Evolutionary conservation across 2,888 invertebrate species (phyloP).

Genomic region (Graphium colonna): DNA sequence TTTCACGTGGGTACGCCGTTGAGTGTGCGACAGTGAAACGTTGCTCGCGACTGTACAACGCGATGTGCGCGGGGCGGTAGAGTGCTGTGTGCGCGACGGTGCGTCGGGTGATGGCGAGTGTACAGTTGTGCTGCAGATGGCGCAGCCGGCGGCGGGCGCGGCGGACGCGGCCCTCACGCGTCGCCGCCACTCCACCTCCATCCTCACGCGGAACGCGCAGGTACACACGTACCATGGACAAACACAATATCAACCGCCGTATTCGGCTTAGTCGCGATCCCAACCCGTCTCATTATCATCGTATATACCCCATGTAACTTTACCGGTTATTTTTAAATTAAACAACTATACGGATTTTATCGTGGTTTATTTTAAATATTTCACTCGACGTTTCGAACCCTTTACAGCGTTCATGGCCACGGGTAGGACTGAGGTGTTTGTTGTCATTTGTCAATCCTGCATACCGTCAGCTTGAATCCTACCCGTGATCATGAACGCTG

Average conservation of each 20-base stretch:
- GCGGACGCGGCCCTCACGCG: constrained; percentile 83
- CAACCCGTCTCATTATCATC: background rate
- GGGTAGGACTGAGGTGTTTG: too few relatives aligned
- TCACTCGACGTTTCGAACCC: too few relatives aligned
- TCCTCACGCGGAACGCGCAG: constrained; percentile 83
- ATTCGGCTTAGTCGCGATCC: background rate
- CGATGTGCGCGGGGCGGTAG: constrained; percentile 30
- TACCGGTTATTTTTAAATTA: too few relatives aligned
- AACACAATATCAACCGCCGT: constrained; percentile 5
- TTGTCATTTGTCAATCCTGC: too few relatives aligned
- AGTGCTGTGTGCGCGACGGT: constrained; percentile 26
- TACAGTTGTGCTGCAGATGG: constrained; percentile 62
- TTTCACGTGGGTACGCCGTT: too few relatives aligned
- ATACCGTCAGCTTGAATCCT: too few relatives aligned
- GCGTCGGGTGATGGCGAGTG: too few relatives aligned
- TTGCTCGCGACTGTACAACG: constrained; percentile 8
- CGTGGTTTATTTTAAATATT: too few relatives aligned
- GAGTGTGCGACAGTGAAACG: background rate
- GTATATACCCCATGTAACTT: too few relatives aligned
- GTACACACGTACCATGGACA: constrained; percentile 51
- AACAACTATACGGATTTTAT: too few relatives aligned
- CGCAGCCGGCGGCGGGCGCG: constrained; percentile 51
- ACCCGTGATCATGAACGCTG: too few relatives aligned
- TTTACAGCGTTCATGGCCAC: too few relatives aligned
- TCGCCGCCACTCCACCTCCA: constrained; percentile 87